phyloP scores from a whole-genome alignment of 1,140 invertebrate species.

The Drosophila nebulosa region DNA sequence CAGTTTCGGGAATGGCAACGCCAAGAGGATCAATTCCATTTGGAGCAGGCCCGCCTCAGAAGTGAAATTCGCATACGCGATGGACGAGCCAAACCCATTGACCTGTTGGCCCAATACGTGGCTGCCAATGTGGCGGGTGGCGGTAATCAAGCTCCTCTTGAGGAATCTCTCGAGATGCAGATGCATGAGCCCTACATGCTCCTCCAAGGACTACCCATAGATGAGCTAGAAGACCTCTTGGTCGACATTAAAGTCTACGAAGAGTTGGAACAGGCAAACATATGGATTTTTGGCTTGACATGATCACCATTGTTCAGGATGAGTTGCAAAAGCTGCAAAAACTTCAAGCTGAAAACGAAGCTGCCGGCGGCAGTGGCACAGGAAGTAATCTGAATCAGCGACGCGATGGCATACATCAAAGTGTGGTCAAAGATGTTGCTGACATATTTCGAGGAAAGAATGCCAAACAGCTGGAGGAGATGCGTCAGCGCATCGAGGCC shows the following conservation, averaged over 20 bases:
- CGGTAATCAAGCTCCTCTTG: slow-evolving; percentile 89
- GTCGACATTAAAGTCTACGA: slow-evolving; percentile 98
- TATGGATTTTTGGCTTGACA: slow-evolving; percentile 97
- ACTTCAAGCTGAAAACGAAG: slow-evolving; percentile 81
- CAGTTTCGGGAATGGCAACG: slow-evolving; percentile 97
- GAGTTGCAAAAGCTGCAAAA: slow-evolving; percentile 94
- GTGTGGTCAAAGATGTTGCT: slow-evolving; percentile 94
- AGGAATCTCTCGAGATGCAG: slow-evolving; percentile 98
- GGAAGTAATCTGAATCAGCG: slow-evolving; percentile 85
- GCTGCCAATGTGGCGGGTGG: slow-evolving; percentile 81
- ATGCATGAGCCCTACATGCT: slow-evolving; percentile 99
- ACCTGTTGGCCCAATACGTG: slow-evolving; percentile 97
- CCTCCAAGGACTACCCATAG: slow-evolving; percentile 93
- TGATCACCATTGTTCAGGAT: slow-evolving; percentile 97
- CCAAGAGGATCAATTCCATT: slow-evolving; percentile 96
- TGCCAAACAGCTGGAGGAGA: slow-evolving; percentile 89
- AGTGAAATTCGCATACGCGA: slow-evolving; percentile 98
- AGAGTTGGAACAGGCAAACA: slow-evolving; percentile 92
- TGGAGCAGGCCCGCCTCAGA: slow-evolving; percentile 93
- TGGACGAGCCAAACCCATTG: slow-evolving; percentile 98
- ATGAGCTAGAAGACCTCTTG: slow-evolving; percentile 97
- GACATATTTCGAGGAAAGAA: slow-evolving; percentile 95
- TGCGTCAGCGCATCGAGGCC: slow-evolving; percentile 93
- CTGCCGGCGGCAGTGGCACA: slow-evolving; percentile 83
- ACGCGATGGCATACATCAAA: slow-evolving; percentile 95